Base-by-base conservation (phyloP, 2,797 vertebrate species). In the Bovichtus diacanthus region DNA sequence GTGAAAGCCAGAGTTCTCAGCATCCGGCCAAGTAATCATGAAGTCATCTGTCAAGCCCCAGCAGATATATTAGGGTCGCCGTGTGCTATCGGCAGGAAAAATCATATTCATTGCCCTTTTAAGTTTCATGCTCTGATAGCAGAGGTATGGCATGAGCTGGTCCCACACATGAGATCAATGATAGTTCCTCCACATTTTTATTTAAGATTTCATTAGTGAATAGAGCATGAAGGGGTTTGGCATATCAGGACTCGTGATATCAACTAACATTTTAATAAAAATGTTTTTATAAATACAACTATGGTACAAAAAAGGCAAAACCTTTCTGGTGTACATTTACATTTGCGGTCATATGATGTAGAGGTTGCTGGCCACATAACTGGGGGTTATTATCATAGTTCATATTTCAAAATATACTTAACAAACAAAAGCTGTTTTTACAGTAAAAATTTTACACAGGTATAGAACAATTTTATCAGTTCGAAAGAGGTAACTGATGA, bases 61-160 rank as follows among this genome's bases (percentile, higher is more conserved):
- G 47, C 31, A 81, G 79, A 73, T 69, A 56, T 69, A 75, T 76
- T 60, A 60, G 38, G 64, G 68, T 76, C 65, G 51, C 67, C 23
- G 31, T 43, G 41, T 50, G 55, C 62, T 70, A 39, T 74, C 38
- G 51, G 55, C 65, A 74, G 27, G 43, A 77, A 71, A 79, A 70
- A 73, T 67, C 7, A 1, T 46, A 50, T 64, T 67, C 70, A 68
- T 60, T 71, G 56, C 25, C 23, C 49, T 71, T 78, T 82, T 67
- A 76, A 76, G 47, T 47, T 62, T 79, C 41, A 55, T 4, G 6
- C 59, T 50, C 21, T 75, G 70, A 78, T 51, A 47, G 41, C 53
- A 60, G 18, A 31, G 58, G 44, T 64, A 51, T 62, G 43, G 38
- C 39, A 29, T 11, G 27, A 66, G 51, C 44, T 59, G 47, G 60